Evolutionary conservation across 92 coral and sea anemone species (phyloP).

Genomic region (Siderastrea radians): DNA sequence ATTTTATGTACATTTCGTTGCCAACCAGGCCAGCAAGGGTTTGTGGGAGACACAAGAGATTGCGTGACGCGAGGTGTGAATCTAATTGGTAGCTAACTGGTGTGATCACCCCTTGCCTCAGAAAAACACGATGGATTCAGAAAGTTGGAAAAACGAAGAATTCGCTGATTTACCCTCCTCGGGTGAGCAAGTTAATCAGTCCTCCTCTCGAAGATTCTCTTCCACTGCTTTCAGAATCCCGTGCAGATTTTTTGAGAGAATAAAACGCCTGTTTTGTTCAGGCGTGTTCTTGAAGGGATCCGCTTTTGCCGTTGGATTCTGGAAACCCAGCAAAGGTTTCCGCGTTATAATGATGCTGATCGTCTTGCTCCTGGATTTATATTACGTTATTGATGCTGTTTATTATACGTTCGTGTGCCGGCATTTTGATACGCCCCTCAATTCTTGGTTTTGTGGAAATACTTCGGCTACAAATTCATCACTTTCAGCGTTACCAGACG

Average conservation of each 20-base stretch:
- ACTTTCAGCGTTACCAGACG: not conserved
- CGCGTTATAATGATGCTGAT: slow-evolving; percentile 47
- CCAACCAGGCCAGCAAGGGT: slow-evolving; percentile 59
- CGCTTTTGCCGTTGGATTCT: slow-evolving; percentile 63
- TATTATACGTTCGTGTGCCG: slow-evolving; percentile 49
- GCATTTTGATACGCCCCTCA: slow-evolving; percentile 37
- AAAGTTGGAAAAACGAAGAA: slow-evolving; percentile 8
- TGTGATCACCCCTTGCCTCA: not conserved
- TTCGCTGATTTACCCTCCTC: slow-evolving; percentile 19
- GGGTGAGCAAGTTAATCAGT: not conserved
- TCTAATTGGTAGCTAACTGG: not conserved
- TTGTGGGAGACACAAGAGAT: slow-evolving; percentile 43
- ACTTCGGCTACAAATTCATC: slow-evolving; percentile 13
- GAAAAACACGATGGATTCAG: slow-evolving; percentile 1
- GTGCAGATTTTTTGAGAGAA: not conserved
- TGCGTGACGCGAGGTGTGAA: slow-evolving; percentile 22
- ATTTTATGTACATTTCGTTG: slow-evolving; percentile 81
- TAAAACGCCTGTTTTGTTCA: slow-evolving; percentile 37
- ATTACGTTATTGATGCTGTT: slow-evolving; percentile 31
- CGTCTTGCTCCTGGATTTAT: slow-evolving; percentile 42
- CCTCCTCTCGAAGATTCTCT: not conserved
- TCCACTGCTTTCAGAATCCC: not conserved
- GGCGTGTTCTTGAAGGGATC: slow-evolving; percentile 60
- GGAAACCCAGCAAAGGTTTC: slow-evolving; percentile 64
- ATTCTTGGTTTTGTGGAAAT: slow-evolving; percentile 57